Evolutionary conservation across 2,888 invertebrate genomes (phyloP).

Genomic region (Eupithecia inturbata): DNA sequence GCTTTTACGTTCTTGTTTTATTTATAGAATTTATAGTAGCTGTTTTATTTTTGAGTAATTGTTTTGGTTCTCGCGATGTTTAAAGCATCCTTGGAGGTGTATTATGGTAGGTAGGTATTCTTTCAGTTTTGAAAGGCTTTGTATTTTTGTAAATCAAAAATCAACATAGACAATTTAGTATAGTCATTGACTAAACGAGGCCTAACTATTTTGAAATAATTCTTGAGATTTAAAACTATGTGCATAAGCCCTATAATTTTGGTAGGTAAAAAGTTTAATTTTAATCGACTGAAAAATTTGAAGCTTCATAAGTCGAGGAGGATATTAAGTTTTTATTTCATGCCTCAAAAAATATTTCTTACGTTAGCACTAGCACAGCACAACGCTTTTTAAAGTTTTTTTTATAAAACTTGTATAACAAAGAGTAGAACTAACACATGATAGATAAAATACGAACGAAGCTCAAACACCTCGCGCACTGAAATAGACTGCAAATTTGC

Average conservation of each 20-base stretch:
- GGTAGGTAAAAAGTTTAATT: no score
- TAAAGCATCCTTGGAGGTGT: not conserved
- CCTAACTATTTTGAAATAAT: not conserved
- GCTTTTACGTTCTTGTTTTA: constrained; percentile 2
- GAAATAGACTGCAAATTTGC: constrained; percentile 6
- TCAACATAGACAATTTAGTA: not conserved
- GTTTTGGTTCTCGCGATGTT: not conserved
- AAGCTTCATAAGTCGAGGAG: not conserved
- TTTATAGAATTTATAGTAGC: constrained; percentile 12
- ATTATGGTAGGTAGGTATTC: not conserved
- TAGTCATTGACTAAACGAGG: no score
- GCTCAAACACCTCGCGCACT: not conserved
- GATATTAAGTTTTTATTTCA: not conserved
- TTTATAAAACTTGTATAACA: not conserved
- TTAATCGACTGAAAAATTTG: not conserved
- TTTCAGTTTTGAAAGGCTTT: not conserved
- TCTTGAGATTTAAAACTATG: no score
- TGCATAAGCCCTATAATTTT: no score
- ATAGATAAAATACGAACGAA: not conserved
- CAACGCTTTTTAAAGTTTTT: not conserved
- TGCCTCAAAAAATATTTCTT: not conserved
- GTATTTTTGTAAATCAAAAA: not conserved
- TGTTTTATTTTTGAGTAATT: constrained; percentile 3
- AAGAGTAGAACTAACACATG: not conserved
- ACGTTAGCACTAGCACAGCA: not conserved